Evolutionary conservation across 2,113 vertebrate species (phyloP), one percentile per base, ranked within the genome.

Genomic region (Phaetusa simplex): DNA sequence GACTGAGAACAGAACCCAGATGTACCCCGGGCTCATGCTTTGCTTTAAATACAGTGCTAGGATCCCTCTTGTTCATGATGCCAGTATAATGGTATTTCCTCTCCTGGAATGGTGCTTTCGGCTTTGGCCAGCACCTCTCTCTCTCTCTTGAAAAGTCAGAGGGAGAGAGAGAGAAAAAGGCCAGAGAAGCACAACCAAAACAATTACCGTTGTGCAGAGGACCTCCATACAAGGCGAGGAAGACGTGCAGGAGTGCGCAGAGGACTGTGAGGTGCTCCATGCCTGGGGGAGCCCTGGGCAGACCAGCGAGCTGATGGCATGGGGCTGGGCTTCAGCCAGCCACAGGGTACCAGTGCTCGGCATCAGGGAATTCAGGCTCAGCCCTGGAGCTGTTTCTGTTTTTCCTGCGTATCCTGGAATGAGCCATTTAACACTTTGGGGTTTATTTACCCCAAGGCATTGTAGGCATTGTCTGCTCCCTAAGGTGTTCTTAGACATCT

Each of bases 81-180:
- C 97, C 95, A 97, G 89, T 90, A 74, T 95, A 96, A 97, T 93
- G 96, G 96, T 47, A 97, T 97, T 97, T 97, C 96, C 97, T 97
- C 91, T 91, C 82, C 84, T 95, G 95, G 95, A 97, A 96, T 66
- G 43, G 84, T 91, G 89, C 9, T 5, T 62, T 95, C 12, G 1
- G 9, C 93, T 88, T 90, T 90, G 91, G 95, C 91, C 82, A 86
- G 78, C 59, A 59, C n/a, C 58, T 58, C 70, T 76, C 40, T 62
- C 69, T 62, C 71, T 70, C 55, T 58, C 56, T 40, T 16, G 45
- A 42, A 61, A 85, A 95, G 70, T 79, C 78, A 81, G 56, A 84
- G 40, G 61, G 65, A 91, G 79, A 71, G 82, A 72, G 43, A 27
- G 61, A 95, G 88, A 89, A 92, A 95, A 90, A 89, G 36, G 73